These are phyloP conservation scores for Spea bombifrons DNA, from an alignment of 2,113 vertebrate species.

Conservation along the genomic window DNA sequence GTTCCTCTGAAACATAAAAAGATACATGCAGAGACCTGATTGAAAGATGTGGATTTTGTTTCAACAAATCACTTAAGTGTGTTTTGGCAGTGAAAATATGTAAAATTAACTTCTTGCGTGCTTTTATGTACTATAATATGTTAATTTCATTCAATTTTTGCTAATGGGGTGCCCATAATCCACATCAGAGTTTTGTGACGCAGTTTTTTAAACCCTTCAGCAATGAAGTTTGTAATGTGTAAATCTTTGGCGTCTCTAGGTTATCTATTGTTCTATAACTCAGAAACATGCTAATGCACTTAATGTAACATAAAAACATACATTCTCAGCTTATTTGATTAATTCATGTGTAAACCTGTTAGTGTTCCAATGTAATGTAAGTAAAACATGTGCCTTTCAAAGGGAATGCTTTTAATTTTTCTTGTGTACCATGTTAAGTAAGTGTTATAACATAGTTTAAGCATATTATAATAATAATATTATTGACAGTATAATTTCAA, in stretches of 20 bases:
- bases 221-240: slow-evolving; percentile 10
- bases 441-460: neutral
- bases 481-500: too few relatives aligned
- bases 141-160: neutral
- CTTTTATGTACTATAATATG: neutral
- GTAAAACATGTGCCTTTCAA: neutral
- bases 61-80: neutral
- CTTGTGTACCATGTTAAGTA: neutral
- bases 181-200: slow-evolving; percentile 1
- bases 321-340: slow-evolving; percentile 1
- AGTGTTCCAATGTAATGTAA: neutral
- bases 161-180: neutral
- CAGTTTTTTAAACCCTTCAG: slow-evolving; percentile 17
- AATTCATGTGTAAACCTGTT: slow-evolving; percentile 6
- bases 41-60: neutral
- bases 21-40: neutral
- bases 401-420: neutral
- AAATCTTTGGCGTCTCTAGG: neutral
- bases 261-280: slow-evolving; percentile 7
- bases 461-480: too few relatives aligned
- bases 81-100: neutral
- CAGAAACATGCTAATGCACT: slow-evolving; percentile 13
- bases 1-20: neutral
- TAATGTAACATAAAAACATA: neutral
- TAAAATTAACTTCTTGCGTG: neutral